A percentile compares a stretch with the other conserved stretches of the same genome.
These are phyloP conservation scores for Orientallactaga bullata DNA, from an alignment of 2,113 vertebrate genomes.

Conservation along the genomic window DNA sequence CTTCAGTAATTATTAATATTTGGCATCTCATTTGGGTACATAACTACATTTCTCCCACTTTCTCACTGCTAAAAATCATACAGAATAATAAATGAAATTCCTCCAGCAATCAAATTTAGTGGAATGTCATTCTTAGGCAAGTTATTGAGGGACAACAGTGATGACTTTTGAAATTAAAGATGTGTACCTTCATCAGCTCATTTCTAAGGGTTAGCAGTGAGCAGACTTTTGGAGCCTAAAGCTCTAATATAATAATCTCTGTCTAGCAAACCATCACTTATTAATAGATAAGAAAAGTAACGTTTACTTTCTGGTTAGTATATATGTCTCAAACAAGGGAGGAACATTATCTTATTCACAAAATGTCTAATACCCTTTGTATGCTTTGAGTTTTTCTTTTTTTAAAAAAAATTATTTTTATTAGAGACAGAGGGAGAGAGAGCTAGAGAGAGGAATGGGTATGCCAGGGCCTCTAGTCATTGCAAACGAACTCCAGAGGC, in stretches of 20 bases:
- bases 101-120: conserved; percentile 9
- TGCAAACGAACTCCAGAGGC: no score
- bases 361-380: not conserved
- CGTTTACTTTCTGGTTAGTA: not conserved
- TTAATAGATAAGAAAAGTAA: conserved; percentile 1
- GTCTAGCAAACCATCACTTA: not conserved
- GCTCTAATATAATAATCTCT: not conserved
- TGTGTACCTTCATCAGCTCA: not conserved
- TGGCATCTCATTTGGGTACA: not conserved
- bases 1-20: not conserved
- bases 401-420: no score
- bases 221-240: conserved; percentile 23
- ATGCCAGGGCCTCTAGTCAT: no score
- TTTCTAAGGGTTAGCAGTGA: conserved; percentile 17
- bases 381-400: no score
- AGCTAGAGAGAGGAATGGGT: no score
- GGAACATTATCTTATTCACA: not conserved
- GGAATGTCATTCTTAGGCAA: conserved; percentile 23
- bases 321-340: not conserved
- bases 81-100: conserved; percentile 44
- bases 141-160: not conserved
- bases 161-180: conserved; percentile 44
- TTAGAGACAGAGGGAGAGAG: no score
- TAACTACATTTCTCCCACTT: not conserved
- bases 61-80: conserved; percentile 31